A percentile compares a stretch with the other conserved stretches of the same genome.
Conservation (phyloP, 2,888 invertebrate species). For the Volucella zonaria region DNA sequence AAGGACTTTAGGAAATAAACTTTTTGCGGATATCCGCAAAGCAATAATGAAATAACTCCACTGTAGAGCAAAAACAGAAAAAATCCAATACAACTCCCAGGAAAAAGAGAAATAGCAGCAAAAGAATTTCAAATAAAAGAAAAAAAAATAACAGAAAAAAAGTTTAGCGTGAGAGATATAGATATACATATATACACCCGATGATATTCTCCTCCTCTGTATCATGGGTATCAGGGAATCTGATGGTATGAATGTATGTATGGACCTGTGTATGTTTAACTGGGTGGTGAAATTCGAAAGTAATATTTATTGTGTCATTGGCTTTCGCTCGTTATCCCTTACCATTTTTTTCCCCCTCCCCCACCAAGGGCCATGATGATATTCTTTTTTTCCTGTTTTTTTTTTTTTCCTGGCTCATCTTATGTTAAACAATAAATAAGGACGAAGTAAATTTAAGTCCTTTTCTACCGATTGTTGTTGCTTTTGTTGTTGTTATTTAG, state of each 20-base stretch:
- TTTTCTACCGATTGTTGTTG: constrained; percentile 49
- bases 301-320: constrained; percentile 70
- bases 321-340: constrained; percentile 67
- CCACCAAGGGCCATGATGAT: too few species aligned
- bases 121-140: constrained; percentile 33
- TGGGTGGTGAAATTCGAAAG: constrained; percentile 56
- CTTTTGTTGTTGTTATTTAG: constrained; percentile 39
- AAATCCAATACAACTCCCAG: constrained; percentile 29
- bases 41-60: constrained; percentile 68
- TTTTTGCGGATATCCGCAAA: constrained; percentile 69
- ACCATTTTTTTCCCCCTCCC: constrained; percentile 24
- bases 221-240: neutral
- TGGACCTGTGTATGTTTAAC: constrained; percentile 6
- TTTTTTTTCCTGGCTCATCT: constrained; percentile 18
- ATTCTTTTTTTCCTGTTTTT: neutral
- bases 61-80: constrained; percentile 49
- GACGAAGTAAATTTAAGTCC: constrained; percentile 47
- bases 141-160: constrained; percentile 16
- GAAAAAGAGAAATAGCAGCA: constrained; percentile 2
- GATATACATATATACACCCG: too few species aligned
- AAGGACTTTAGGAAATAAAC: constrained; percentile 64
- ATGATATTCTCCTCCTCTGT: too few species aligned
- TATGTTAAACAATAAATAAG: constrained; percentile 56
- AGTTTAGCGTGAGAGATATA: neutral
- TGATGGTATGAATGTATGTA: constrained; percentile 1